These are phyloP conservation scores for Daboia siamensis DNA, from an alignment of 2,113 vertebrate genomes.

Conservation along the genomic window DNA sequence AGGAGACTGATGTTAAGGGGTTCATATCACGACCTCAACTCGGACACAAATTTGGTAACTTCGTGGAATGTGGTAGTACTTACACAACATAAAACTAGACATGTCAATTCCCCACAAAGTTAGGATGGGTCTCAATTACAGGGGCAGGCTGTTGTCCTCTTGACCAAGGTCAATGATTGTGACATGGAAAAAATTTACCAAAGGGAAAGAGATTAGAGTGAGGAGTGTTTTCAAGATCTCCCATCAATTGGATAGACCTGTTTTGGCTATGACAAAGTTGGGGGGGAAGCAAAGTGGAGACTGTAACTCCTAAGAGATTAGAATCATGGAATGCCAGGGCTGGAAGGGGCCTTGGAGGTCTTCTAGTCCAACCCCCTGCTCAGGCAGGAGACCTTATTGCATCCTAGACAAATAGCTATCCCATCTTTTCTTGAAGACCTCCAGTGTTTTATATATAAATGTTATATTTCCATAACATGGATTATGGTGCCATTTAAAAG, in stretches of 20 bases:
- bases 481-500: background rate
- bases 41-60: background rate
- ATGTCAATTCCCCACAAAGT: background rate
- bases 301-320: background rate
- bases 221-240: too few relatives aligned
- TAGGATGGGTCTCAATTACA: background rate
- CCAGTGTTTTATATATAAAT: too few relatives aligned
- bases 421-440: too few relatives aligned
- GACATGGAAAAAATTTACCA: background rate
- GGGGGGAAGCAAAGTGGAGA: too few relatives aligned
- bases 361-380: too few relatives aligned
- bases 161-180: background rate
- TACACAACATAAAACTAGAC: background rate
- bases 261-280: too few relatives aligned
- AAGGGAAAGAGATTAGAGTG: background rate
- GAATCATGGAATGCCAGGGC: too few relatives aligned
- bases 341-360: too few relatives aligned
- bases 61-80: background rate
- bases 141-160: too few relatives aligned
- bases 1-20: background rate
- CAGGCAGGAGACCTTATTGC: too few relatives aligned
- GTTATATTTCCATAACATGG: background rate
- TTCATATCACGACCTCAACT: background rate
- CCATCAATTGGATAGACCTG: too few relatives aligned
- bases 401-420: too few relatives aligned